Base-by-base conservation (phyloP, 2,888 invertebrate genomes). In the Portevinia maculata region DNA sequence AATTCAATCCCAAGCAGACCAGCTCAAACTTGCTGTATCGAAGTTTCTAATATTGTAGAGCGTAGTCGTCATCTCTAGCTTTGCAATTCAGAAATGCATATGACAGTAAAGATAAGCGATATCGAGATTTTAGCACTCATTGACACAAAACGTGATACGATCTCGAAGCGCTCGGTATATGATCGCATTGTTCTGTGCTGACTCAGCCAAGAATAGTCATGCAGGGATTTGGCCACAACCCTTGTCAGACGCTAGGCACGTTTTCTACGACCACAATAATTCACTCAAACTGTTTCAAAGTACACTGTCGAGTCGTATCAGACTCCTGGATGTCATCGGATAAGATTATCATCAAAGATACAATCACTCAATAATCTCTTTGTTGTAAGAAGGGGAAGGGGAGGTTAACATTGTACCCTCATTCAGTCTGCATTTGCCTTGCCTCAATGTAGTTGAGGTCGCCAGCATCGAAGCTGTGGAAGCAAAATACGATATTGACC, bases 51-150 rank as follows among this genome's bases (percentile, higher is more conserved):
- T n/a, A n/a, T n/a, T n/a, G n/a, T n/a, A n/a, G n/a, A n/a, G n/a
- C n/a, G n/a, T n/a, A n/a, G n/a, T n/a, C n/a, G n/a, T n/a, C n/a
- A n/a, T n/a, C n/a, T n/a, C n/a, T n/a, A n/a, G n/a, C n/a, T n/a
- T n/a, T n/a, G n/a, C n/a, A n/a, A n/a, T n/a, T n/a, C n/a, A n/a
- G n/a, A n/a, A n/a, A n/a, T n/a, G n/a, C n/a, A n/a, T n/a, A n/a
- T n/a, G n/a, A n/a, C n/a, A n/a, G n/a, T n/a, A n/a, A n/a, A n/a
- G n/a, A n/a, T n/a, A n/a, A n/a, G n/a, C n/a, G n/a, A n/a, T n/a
- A n/a, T n/a, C n/a, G n/a, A n/a, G n/a, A 19, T 19, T 34, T 53
- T n/a, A 53, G 34, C 53, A 13, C 57, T 13, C 24, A 39, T 41
- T 1, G 37, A 13, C 39, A 37, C 37, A 24, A 13, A 13, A 13